Evolutionary conservation across 2,113 vertebrate species (phyloP).

Genomic region (Clarias batrachus): DNA sequence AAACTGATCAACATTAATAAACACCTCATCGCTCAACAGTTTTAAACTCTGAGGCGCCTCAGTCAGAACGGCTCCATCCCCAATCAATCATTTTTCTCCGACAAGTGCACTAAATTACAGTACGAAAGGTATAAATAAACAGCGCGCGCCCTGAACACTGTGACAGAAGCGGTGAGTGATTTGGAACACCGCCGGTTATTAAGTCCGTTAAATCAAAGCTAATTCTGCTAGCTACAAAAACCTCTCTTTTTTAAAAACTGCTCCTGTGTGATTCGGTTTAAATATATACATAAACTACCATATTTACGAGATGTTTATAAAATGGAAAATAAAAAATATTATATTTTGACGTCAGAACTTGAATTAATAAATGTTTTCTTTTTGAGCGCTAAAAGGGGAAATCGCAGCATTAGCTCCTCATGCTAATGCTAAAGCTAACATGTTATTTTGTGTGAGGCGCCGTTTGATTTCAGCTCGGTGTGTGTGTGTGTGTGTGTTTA

Average conservation of each 20-base stretch:
- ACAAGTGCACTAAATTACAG: background rate
- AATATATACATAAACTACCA: background rate
- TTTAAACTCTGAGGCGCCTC: background rate
- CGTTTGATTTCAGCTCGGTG: background rate
- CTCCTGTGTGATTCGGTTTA: background rate
- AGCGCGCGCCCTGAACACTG: background rate
- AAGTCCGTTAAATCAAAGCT: background rate
- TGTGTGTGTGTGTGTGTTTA: background rate
- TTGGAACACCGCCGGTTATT: background rate
- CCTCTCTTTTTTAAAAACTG: background rate
- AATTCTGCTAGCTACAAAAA: background rate
- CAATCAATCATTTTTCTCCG: background rate
- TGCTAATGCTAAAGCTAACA: constrained; percentile 1
- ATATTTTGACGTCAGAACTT: background rate
- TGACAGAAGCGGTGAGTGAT: background rate
- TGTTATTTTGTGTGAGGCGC: background rate
- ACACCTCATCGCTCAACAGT: background rate
- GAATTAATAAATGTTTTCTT: no score
- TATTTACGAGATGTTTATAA: no score
- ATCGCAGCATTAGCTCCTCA: background rate
- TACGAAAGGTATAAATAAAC: background rate
- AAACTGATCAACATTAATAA: background rate
- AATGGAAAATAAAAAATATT: no score
- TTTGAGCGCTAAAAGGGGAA: no score
- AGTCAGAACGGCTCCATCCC: background rate